phyloP scores from a whole-genome alignment of 1,140 invertebrate genomes.

The roundworm (Caenorhabditis elegans) region DNA sequence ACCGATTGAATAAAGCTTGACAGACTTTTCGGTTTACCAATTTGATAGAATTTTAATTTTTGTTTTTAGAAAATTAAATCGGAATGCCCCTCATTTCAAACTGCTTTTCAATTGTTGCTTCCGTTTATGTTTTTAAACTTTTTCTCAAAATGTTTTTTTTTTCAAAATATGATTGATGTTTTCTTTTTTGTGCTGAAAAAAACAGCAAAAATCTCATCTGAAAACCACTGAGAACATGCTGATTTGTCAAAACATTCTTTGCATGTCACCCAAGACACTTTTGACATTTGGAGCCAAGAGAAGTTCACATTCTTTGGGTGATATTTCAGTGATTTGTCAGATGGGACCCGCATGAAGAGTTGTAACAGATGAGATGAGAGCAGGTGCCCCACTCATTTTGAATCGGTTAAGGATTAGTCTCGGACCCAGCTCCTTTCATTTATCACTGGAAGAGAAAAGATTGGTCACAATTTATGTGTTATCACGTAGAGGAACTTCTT shows the following conservation, averaged over 20 bases:
- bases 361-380: slow-evolving; percentile 23
- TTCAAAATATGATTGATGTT: background rate
- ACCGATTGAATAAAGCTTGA: too few relatives aligned
- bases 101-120: background rate
- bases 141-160: background rate
- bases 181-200: background rate
- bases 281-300: too few relatives aligned
- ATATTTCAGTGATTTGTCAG: slow-evolving; percentile 20
- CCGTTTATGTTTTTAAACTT: background rate
- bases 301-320: too few relatives aligned
- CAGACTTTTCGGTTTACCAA: too few relatives aligned
- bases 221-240: background rate
- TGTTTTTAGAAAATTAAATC: too few relatives aligned
- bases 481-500: too few relatives aligned
- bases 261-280: background rate
- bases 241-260: slow-evolving; percentile 14
- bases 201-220: background rate
- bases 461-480: slow-evolving; percentile 11
- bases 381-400: background rate
- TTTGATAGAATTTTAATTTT: too few relatives aligned
- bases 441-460: too few relatives aligned
- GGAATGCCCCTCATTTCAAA: too few relatives aligned
- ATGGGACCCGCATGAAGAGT: background rate
- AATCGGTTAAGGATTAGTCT: slow-evolving; percentile 14
- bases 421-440: too few relatives aligned